These are phyloP conservation scores for Sandelia bainsii DNA, from an alignment of 2,797 vertebrate species.

Conservation along the genomic window DNA sequence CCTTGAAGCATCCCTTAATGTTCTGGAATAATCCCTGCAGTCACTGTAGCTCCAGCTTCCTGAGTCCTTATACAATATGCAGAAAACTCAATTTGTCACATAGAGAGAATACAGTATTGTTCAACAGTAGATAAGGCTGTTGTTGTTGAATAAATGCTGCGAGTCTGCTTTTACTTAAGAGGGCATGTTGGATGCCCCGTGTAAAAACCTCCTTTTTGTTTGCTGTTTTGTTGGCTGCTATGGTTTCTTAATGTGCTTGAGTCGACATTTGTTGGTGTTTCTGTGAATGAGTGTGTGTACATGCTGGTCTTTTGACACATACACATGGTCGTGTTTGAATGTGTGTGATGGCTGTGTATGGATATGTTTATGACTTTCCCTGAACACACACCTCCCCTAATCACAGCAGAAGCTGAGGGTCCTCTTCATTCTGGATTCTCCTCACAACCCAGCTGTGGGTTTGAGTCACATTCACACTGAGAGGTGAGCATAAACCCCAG, in stretches of 20 bases:
- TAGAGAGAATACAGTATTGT: slow-evolving; percentile 27
- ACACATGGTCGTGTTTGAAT: not conserved
- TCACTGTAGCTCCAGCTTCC: slow-evolving; percentile 8
- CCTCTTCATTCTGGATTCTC: slow-evolving; percentile 64
- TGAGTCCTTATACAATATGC: slow-evolving; percentile 16
- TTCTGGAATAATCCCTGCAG: slow-evolving; percentile 32
- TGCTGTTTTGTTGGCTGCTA: slow-evolving; percentile 12
- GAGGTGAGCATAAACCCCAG: slow-evolving; percentile 62
- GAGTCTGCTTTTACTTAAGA: slow-evolving; percentile 30
- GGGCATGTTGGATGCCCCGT: slow-evolving; percentile 15
- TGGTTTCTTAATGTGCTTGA: slow-evolving; percentile 16
- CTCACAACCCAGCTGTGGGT: slow-evolving; percentile 59
- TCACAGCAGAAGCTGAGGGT: slow-evolving; percentile 51
- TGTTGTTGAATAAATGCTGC: slow-evolving; percentile 30
- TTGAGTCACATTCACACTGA: slow-evolving; percentile 65
- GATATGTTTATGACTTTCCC: slow-evolving; percentile 47
- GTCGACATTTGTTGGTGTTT: slow-evolving; percentile 6
- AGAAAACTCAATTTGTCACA: slow-evolving; percentile 21
- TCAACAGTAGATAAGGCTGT: slow-evolving; percentile 26
- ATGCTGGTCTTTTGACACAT: slow-evolving; percentile 6
- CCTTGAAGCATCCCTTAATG: slow-evolving; percentile 35
- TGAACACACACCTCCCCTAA: slow-evolving; percentile 53
- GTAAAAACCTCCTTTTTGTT: slow-evolving; percentile 15
- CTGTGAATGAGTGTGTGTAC: slow-evolving; percentile 2
- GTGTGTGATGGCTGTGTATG: not conserved